A percentile compares a stretch with the other conserved stretches of the same genome.
phyloP scores from a whole-genome alignment of 2,113 vertebrate species.

The Daphoenositta chrysoptera region DNA sequence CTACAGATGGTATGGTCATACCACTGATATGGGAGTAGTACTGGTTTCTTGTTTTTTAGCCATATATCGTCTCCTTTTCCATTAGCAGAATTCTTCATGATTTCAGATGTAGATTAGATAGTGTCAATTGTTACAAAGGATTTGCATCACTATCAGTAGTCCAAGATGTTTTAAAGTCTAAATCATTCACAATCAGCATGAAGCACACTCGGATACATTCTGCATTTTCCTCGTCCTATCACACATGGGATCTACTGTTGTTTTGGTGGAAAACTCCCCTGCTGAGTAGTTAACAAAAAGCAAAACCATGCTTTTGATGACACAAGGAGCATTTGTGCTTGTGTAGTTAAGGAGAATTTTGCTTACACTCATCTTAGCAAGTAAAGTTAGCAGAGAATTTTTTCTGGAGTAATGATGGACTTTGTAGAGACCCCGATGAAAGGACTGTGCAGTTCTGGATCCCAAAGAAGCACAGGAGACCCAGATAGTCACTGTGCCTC shows the following conservation, averaged over 20 bases:
- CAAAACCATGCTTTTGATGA: not conserved
- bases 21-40: not conserved
- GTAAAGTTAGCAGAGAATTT: not conserved
- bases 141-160: not conserved
- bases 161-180: not conserved
- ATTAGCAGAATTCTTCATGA: not conserved
- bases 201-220: rapidly evolving
- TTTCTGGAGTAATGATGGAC: not conserved
- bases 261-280: not conserved
- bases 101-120: not conserved
- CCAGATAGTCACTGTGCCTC: not conserved
- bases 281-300: not conserved
- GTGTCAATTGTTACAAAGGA: not conserved
- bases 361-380: not conserved
- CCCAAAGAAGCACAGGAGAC: not conserved
- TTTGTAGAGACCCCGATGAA: not conserved
- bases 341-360: not conserved
- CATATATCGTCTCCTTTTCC: not conserved
- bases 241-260: not conserved
- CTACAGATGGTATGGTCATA: not conserved
- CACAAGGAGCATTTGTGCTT: not conserved
- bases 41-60: not conserved
- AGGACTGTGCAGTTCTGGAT: not conserved
- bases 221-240: not conserved
- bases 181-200: not conserved